phyloP scores from a whole-genome alignment of 2,888 invertebrate species.

The Ceriagrion tenellum region DNA sequence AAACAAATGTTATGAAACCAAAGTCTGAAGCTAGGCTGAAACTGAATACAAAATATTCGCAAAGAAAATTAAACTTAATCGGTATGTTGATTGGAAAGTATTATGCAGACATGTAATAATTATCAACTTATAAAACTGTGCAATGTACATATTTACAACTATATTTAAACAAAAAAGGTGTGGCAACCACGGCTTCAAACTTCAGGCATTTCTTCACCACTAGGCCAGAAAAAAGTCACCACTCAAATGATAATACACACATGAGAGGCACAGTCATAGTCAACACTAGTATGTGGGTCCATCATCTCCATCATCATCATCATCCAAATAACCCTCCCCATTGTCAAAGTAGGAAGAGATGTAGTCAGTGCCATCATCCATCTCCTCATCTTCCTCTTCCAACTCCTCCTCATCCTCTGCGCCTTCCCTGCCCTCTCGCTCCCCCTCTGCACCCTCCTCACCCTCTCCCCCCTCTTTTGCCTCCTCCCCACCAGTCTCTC shows the following conservation, averaged over 20 bases:
- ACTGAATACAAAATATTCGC: neutral
- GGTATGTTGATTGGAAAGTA: neutral
- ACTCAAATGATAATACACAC: neutral
- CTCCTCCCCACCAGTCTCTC: constrained; percentile 82
- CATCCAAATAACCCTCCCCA: constrained; percentile 89
- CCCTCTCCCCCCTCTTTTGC: constrained; percentile 81
- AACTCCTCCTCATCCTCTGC: constrained; percentile 82
- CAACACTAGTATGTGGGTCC: constrained; percentile 85
- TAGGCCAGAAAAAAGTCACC: neutral
- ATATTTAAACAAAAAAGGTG: neutral
- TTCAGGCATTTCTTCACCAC: neutral
- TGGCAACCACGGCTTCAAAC: neutral
- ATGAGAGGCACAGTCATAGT: neutral
- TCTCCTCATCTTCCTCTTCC: constrained; percentile 88
- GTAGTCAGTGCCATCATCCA: constrained; percentile 94
- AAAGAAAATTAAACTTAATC: neutral
- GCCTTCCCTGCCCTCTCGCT: constrained; percentile 76
- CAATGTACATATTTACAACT: neutral
- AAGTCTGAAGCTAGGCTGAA: too few species aligned
- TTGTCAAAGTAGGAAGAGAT: constrained; percentile 93
- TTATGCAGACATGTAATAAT: neutral
- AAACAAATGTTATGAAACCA: neutral
- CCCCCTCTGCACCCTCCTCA: constrained; percentile 78
- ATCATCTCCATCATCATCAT: constrained; percentile 93
- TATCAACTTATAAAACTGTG: neutral